Conservation (phyloP, 2,113 vertebrate genomes). For the Petroica traversi region DNA sequence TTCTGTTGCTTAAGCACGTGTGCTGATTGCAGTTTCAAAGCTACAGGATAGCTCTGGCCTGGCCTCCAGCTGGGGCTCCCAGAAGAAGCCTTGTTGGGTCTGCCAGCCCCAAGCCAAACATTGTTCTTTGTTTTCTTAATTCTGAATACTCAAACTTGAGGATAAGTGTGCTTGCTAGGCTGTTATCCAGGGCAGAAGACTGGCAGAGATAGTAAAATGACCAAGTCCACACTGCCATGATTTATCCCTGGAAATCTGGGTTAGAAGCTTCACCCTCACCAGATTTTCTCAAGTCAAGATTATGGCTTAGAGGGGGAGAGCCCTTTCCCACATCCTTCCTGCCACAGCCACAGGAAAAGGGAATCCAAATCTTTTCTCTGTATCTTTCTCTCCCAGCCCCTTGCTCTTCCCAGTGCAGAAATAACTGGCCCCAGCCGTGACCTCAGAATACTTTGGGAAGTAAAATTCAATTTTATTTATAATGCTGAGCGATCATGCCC, state of each 20-base stretch:
- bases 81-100: not conserved
- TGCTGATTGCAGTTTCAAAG: not conserved
- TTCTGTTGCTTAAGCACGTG: not conserved
- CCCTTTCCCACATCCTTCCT: not conserved
- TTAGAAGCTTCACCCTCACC: not conserved
- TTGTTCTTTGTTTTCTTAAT: not conserved
- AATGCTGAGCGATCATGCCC: not conserved
- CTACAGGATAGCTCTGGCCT: not conserved
- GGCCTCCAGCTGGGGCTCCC: not conserved
- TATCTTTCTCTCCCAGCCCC: not conserved
- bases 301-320: not conserved
- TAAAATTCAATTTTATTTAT: not conserved
- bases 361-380: not conserved
- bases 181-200: not conserved
- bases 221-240: not conserved
- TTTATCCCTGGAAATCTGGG: not conserved
- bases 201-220: not conserved
- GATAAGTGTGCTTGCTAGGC: not conserved
- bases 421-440: not conserved
- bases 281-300: not conserved
- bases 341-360: not conserved
- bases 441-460: not conserved
- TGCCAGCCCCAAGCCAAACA: not conserved
- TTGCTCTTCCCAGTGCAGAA: not conserved
- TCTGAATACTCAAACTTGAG: not conserved